A percentile compares a stretch with the other conserved stretches of the same genome.
Conservation (phyloP, 2,797 vertebrate genomes). For the Ptychadena robeensis region DNA sequence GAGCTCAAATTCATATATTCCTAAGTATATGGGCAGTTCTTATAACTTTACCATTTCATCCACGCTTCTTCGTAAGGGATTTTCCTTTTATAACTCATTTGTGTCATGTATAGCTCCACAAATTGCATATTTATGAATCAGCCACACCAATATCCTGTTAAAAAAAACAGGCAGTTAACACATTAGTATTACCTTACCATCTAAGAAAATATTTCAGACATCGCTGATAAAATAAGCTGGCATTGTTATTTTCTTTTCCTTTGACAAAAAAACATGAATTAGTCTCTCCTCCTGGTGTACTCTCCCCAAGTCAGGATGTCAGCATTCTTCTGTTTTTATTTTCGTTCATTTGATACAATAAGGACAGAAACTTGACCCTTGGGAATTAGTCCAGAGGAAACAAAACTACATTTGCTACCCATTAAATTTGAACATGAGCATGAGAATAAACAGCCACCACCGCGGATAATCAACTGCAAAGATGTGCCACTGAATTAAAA, state of each 20-base stretch:
- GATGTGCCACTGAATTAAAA: conserved; percentile 22
- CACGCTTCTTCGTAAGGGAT: not conserved
- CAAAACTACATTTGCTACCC: conserved; percentile 44
- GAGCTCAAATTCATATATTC: no score
- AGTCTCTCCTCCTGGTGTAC: not conserved
- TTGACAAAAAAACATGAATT: conserved; percentile 2
- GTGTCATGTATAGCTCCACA: not conserved
- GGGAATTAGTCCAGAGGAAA: conserved; percentile 32
- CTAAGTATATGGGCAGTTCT: no score
- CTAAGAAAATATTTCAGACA: not conserved
- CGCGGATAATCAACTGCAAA: conserved; percentile 45
- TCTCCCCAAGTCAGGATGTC: conserved; percentile 7
- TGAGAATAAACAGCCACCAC: conserved; percentile 37
- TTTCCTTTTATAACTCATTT: not conserved
- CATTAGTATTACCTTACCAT: not conserved
- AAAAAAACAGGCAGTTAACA: not conserved
- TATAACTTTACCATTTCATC: no score
- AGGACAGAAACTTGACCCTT: conserved; percentile 26
- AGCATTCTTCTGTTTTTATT: conserved; percentile 22
- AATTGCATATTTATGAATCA: not conserved
- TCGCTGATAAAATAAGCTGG: conserved; percentile 7
- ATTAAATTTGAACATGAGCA: conserved; percentile 30
- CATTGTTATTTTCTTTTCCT: conserved; percentile 1
- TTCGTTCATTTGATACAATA: conserved; percentile 46
- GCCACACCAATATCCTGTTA: not conserved